Percentiles rank a stretch among this genome's conserved stretches.
These are phyloP conservation scores for Nothoprocta pentlandii DNA, from an alignment of 2,113 vertebrate species.

Conservation along the genomic window DNA sequence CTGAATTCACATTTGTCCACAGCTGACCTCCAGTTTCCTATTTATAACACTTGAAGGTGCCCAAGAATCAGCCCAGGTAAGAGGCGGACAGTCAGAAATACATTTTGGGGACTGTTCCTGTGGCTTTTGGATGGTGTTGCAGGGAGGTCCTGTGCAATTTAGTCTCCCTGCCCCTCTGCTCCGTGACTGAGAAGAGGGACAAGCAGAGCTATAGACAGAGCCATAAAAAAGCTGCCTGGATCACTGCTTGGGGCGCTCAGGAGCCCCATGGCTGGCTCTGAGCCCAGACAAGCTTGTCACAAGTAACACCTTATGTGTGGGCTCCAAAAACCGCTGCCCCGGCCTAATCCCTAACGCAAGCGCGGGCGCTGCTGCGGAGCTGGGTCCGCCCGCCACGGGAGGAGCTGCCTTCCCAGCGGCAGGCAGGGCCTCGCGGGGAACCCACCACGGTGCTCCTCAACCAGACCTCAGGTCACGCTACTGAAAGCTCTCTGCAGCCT, in stretches of 20 bases:
- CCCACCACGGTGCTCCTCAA: not conserved
- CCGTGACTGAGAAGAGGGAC: not conserved
- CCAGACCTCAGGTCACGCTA: too few species aligned
- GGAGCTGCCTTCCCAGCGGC: not conserved
- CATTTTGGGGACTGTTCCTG: not conserved
- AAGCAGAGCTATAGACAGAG: not conserved
- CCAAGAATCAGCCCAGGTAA: not conserved
- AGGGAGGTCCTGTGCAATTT: not conserved
- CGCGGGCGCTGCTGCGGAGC: not conserved
- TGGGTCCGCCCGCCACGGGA: accelerated
- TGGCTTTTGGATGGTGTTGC: not conserved
- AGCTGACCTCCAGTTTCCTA: not conserved
- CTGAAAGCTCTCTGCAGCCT: accelerated
- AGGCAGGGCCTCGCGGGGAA: not conserved
- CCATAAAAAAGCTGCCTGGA: not conserved
- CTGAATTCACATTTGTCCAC: constrained; percentile 42
- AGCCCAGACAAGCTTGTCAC: not conserved
- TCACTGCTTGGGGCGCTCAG: too few species aligned
- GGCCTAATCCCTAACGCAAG: not conserved
- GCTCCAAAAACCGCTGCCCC: accelerated
- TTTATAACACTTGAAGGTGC: not conserved
- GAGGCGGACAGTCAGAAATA: not conserved
- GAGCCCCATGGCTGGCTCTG: not conserved
- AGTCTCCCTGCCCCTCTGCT: not conserved
- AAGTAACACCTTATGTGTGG: not conserved